Evolutionary conservation across 1,140 invertebrate species (phyloP).

Genomic region (Plectus sambesii): DNA sequence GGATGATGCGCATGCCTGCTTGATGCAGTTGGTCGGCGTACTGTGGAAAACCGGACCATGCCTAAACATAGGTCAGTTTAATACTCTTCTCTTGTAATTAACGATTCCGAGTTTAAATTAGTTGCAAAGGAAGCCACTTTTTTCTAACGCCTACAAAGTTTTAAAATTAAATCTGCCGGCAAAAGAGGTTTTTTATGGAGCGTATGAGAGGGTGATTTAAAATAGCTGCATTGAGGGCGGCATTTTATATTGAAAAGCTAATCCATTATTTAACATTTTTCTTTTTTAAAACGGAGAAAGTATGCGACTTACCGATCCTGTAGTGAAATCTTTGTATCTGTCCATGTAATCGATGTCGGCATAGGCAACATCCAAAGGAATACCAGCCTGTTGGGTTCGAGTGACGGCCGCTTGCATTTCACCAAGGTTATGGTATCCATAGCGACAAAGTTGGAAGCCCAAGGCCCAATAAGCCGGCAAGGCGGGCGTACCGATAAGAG

Average conservation of each 20-base stretch:
- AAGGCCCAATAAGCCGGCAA: constrained; percentile 51
- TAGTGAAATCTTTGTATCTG: constrained; percentile 71
- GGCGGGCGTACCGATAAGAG: constrained; percentile 41
- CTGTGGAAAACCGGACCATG: constrained; percentile 20
- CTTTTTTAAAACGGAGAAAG: too few relatives aligned
- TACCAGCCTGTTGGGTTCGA: constrained; percentile 41
- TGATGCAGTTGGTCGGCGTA: constrained; percentile 23
- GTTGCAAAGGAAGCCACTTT: too few relatives aligned
- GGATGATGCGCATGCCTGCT: constrained; percentile 16
- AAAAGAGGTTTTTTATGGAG: too few relatives aligned
- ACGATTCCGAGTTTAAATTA: too few relatives aligned
- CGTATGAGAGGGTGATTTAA: too few relatives aligned
- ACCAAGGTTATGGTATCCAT: constrained; percentile 59
- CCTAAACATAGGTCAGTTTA: constrained; percentile 9
- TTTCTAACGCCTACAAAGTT: too few relatives aligned
- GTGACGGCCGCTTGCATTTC: constrained; percentile 52
- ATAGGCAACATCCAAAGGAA: constrained; percentile 45
- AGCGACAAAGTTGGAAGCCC: constrained; percentile 54
- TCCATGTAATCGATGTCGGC: constrained; percentile 71
- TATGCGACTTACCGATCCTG: constrained; percentile 59
- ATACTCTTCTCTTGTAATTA: background rate
- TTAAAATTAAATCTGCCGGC: too few relatives aligned
- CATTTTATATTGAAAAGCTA: too few relatives aligned
- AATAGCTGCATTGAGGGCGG: too few relatives aligned
- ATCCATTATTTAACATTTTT: too few relatives aligned